These are phyloP conservation scores for Pagrus major DNA, from an alignment of 2,113 vertebrate genomes.

Conservation along the genomic window DNA sequence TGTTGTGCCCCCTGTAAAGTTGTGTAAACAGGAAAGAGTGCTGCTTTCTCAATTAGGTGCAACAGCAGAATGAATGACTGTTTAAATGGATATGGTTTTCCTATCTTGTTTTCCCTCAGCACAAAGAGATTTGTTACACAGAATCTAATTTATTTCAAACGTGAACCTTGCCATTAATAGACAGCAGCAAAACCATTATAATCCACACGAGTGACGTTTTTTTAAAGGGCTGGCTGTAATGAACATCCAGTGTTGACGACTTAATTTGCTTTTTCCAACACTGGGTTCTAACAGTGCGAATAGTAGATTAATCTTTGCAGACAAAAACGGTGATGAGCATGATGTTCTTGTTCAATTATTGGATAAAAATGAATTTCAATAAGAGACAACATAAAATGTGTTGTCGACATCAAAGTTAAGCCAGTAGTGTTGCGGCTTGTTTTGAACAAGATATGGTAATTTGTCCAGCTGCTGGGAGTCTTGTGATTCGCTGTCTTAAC, in stretches of 20 bases:
- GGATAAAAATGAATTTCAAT: slow-evolving; percentile 34
- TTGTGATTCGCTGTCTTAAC: slow-evolving; percentile 46
- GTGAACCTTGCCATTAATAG: slow-evolving; percentile 56
- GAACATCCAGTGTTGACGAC: slow-evolving; percentile 61
- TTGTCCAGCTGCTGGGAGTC: slow-evolving; percentile 24
- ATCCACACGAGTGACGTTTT: slow-evolving; percentile 45
- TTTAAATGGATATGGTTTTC: slow-evolving; percentile 58
- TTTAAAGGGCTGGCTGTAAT: slow-evolving; percentile 51
- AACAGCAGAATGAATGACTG: slow-evolving; percentile 44
- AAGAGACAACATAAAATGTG: slow-evolving; percentile 24
- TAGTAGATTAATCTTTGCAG: slow-evolving; percentile 52
- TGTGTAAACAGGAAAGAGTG: slow-evolving; percentile 48
- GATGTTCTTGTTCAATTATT: slow-evolving; percentile 57
- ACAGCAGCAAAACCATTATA: slow-evolving; percentile 69
- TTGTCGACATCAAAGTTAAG: slow-evolving; percentile 27
- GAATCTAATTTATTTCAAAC: slow-evolving; percentile 72
- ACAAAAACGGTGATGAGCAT: slow-evolving; percentile 20
- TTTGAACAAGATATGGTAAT: slow-evolving; percentile 55
- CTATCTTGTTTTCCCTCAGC: slow-evolving; percentile 50
- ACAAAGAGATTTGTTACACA: slow-evolving; percentile 58
- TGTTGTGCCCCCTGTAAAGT: slow-evolving; percentile 37
- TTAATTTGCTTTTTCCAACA: slow-evolving; percentile 59
- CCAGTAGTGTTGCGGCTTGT: slow-evolving; percentile 16
- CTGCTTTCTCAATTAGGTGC: slow-evolving; percentile 50
- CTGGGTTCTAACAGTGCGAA: slow-evolving; percentile 15